Conservation (phyloP, 2,113 vertebrate genomes). For the Elachura formosa region DNA sequence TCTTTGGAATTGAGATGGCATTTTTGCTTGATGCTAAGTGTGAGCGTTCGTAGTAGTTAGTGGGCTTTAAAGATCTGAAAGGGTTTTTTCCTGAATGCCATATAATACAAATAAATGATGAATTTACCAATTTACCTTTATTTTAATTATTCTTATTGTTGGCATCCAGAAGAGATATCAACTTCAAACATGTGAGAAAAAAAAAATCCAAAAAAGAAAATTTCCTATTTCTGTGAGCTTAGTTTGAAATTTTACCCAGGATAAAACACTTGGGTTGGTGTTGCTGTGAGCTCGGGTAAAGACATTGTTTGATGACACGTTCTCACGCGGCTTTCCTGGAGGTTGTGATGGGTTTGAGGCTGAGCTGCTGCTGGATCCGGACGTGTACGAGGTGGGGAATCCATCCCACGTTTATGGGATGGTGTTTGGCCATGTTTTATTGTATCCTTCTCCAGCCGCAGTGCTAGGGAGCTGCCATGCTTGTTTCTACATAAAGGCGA, state of each 20-base stretch:
- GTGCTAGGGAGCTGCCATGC: not conserved
- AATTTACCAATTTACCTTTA: not conserved
- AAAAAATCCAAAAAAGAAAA: not conserved
- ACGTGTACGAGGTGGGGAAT: not conserved
- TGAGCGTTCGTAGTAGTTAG: not conserved
- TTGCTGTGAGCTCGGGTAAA: not conserved
- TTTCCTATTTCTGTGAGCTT: not conserved
- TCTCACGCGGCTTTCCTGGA: not conserved
- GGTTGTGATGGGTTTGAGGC: not conserved
- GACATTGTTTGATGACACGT: rapidly evolving
- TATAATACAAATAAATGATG: not conserved
- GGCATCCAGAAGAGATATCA: not conserved
- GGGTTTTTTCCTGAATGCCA: not conserved
- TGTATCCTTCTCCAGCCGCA: not conserved
- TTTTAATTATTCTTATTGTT: not conserved
- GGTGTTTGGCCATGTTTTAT: not conserved
- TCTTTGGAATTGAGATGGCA: not conserved
- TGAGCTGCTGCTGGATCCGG: not conserved
- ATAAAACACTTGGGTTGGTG: not conserved
- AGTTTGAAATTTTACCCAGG: not conserved
- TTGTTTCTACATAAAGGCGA: not conserved
- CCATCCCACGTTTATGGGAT: not conserved
- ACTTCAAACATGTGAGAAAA: not conserved
- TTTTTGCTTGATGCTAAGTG: not conserved
- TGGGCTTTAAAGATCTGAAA: not conserved